Percentiles rank a stretch among this genome's conserved stretches.
phyloP scores from a whole-genome alignment of 1,140 invertebrate genomes.

The Brachionus plicatilis region DNA sequence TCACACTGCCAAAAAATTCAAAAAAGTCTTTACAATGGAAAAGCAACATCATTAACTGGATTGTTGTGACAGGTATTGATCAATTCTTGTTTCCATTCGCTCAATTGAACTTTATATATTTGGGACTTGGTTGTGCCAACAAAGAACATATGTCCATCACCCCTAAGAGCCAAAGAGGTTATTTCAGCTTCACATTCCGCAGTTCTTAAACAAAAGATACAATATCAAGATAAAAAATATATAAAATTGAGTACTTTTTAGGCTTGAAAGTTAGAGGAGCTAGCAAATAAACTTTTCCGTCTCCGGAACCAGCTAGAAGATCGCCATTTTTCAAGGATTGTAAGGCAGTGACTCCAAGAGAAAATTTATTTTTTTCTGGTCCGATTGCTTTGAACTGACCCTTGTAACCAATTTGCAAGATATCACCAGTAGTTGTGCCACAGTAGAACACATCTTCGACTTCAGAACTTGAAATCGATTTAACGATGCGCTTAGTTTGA shows the following conservation, averaged over 20 bases:
- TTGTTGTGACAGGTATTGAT: slow-evolving; percentile 73
- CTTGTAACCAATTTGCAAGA: slow-evolving; percentile 54
- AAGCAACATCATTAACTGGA: slow-evolving; percentile 72
- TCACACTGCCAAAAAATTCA: neutral
- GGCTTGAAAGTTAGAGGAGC: slow-evolving; percentile 39
- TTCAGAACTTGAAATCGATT: slow-evolving; percentile 47
- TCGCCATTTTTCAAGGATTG: slow-evolving; percentile 58
- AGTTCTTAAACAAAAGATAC: slow-evolving; percentile 58
- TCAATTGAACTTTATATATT: slow-evolving; percentile 71
- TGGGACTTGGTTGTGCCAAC: slow-evolving; percentile 72
- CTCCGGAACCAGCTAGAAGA: slow-evolving; percentile 72
- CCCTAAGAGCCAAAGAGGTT: slow-evolving; percentile 53
- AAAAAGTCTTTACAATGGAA: slow-evolving; percentile 65
- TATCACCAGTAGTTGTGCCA: slow-evolving; percentile 73
- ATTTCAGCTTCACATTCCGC: slow-evolving; percentile 59
- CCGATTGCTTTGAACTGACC: slow-evolving; percentile 48
- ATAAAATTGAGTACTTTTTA: slow-evolving; percentile 34
- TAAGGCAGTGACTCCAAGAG: slow-evolving; percentile 64
- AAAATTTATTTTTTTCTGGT: slow-evolving; percentile 51
- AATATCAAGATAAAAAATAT: neutral
- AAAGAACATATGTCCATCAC: slow-evolving; percentile 56
- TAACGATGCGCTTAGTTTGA: slow-evolving; percentile 54
- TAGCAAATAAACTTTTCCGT: slow-evolving; percentile 63
- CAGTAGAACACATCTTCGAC: slow-evolving; percentile 61
- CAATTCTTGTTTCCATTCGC: slow-evolving; percentile 64